Evolutionary conservation across 1,140 invertebrate species (phyloP).

Genomic region (Calliphora vicina): DNA sequence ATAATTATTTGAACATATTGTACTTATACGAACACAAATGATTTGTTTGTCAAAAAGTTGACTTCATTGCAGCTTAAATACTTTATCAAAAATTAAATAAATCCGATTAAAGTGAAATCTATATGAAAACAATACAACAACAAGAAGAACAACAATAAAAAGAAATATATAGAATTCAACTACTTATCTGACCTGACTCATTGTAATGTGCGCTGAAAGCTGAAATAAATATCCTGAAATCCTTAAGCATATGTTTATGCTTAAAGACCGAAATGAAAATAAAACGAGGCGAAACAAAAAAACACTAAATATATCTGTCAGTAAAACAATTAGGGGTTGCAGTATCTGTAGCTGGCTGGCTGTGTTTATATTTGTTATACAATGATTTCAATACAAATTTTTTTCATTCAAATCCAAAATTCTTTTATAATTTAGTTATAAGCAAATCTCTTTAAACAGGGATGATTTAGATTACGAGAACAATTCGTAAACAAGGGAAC

Average conservation of each 20-base stretch:
- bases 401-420: not conserved
- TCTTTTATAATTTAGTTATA: slow-evolving; percentile 11
- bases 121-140: slow-evolving; percentile 17
- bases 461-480: not conserved
- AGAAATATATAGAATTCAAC: too few species aligned
- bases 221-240: slow-evolving; percentile 11
- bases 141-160: not conserved
- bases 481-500: not conserved
- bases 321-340: not conserved
- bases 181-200: not conserved
- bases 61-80: not conserved
- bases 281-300: not conserved
- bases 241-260: not conserved
- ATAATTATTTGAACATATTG: slow-evolving; percentile 1
- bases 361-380: not conserved
- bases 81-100: not conserved
- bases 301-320: not conserved
- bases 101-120: slow-evolving; percentile 25
- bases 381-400: not conserved
- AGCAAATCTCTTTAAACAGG: not conserved
- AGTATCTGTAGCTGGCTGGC: not conserved
- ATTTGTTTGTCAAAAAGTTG: slow-evolving; percentile 21
- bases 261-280: not conserved
- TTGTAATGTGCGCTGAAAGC: not conserved
- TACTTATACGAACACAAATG: not conserved